Percentiles rank a stretch among this genome's conserved stretches.
These are phyloP conservation scores for Diogma glabrata DNA, from an alignment of 2,888 invertebrate genomes.

Conservation along the genomic window DNA sequence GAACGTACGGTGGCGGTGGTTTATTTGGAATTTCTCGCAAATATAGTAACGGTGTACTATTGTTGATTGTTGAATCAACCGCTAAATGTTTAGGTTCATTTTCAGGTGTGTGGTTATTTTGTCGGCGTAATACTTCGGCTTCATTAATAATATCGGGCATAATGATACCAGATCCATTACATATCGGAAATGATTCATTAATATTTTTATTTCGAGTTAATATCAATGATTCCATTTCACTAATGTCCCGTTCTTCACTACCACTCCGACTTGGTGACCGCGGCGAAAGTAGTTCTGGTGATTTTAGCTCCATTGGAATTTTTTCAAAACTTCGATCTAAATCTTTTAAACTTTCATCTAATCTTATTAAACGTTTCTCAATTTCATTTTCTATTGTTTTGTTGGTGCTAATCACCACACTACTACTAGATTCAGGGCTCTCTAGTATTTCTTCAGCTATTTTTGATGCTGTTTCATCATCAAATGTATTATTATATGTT, in stretches of 20 bases:
- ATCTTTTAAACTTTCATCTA: constrained; percentile 22
- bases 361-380: constrained; percentile 21
- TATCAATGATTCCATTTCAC: not conserved
- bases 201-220: constrained; percentile 7
- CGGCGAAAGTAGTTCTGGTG: constrained; percentile 11
- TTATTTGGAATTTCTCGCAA: constrained; percentile 61
- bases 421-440: constrained; percentile 1
- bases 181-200: constrained; percentile 8
- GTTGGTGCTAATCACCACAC: constrained; percentile 19
- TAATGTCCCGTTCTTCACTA: not conserved
- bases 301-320: constrained; percentile 4
- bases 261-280: constrained; percentile 5
- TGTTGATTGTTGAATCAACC: no score
- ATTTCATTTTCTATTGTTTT: constrained; percentile 19
- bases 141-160: constrained; percentile 38
- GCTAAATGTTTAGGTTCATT: constrained; percentile 37
- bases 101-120: constrained; percentile 23
- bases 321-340: constrained; percentile 20
- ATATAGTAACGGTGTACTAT: constrained; percentile 16
- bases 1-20: constrained; percentile 64
- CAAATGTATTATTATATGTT: constrained; percentile 5
- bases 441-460: not conserved
- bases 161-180: constrained; percentile 10
- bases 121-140: constrained; percentile 47
- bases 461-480: constrained; percentile 7